Evolutionary conservation across 1,140 invertebrate species (phyloP), one percentile per base, ranked within the genome.

Genomic region (Melitaea cinxia): DNA sequence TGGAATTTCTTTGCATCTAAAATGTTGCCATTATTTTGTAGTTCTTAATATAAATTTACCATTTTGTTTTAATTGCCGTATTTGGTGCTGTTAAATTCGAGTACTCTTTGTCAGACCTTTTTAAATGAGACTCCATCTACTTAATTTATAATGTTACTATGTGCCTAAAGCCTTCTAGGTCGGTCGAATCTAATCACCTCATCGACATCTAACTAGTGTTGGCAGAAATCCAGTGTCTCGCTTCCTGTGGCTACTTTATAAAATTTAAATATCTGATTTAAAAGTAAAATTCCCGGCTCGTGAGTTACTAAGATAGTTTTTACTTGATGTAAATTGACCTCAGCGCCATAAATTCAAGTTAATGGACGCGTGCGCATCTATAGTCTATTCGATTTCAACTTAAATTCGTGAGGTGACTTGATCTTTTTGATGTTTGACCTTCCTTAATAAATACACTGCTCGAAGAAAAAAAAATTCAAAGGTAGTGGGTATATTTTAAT

Each of bases 211-310:
- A 54, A 54, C 35, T 54, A 54, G 52, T 21, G 19, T 37, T 54
- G 30, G 52, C 30, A 37, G 35, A 37, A 35, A 17, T 4, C 14
- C 28, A 28, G 50, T 35, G 21, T n/a, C 19, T 24, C n/a, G 28
- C 28, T 55, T 55, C 52, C 52, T 55, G 33, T 55, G 10, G 15
- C 30, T 5, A 47, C 23, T 23, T 55, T 55, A 63, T 55, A 63
- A 28, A 55, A 55, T 39, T 65, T 53, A 65, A 53, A 54, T 65
- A 53, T 65, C 55, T 30, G 35, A 65, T 58, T 65, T 58, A 54
- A 62, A 62, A 54, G 59, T 62, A 45, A 62, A 62, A 62, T 62
- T 24, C 52, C n/a, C 33, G 15, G 28, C 47, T 52, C 53, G 56
- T 65, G 45, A 52, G 50, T 62, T 30, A 45, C 39, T 45, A 19